These are phyloP conservation scores for Pelmatolapia mariae DNA, from an alignment of 2,113 vertebrate species.

Conservation along the genomic window DNA sequence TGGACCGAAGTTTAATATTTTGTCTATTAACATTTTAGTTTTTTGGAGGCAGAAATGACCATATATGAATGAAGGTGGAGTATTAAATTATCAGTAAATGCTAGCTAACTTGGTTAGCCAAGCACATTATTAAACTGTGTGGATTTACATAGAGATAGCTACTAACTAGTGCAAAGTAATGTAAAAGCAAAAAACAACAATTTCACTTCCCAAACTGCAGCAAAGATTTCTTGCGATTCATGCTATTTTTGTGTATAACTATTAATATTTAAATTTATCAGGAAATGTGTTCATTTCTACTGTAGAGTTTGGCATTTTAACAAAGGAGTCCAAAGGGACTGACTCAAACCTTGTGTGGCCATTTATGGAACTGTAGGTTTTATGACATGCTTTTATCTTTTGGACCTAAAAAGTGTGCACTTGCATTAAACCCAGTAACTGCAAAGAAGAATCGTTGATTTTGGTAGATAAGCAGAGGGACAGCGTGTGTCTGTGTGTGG, in stretches of 20 bases:
- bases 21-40: accelerated
- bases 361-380: neutral
- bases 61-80: neutral
- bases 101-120: neutral
- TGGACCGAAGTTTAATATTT: neutral
- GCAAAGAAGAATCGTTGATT: accelerated
- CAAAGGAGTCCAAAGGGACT: neutral
- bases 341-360: neutral
- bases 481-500: neutral
- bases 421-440: neutral
- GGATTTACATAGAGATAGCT: neutral
- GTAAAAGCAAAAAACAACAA: neutral
- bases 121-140: neutral
- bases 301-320: neutral
- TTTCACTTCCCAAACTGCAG: neutral
- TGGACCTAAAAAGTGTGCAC: neutral
- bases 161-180: neutral
- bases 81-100: neutral
- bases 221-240: neutral
- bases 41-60: neutral
- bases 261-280: neutral
- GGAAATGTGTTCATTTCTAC: neutral
- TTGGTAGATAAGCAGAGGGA: neutral
- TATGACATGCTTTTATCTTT: neutral
- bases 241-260: neutral